Percentiles rank a stretch among this genome's conserved stretches.
phyloP scores from a whole-genome alignment of 2,888 invertebrate genomes.

The Ryuthela nishihirai region DNA sequence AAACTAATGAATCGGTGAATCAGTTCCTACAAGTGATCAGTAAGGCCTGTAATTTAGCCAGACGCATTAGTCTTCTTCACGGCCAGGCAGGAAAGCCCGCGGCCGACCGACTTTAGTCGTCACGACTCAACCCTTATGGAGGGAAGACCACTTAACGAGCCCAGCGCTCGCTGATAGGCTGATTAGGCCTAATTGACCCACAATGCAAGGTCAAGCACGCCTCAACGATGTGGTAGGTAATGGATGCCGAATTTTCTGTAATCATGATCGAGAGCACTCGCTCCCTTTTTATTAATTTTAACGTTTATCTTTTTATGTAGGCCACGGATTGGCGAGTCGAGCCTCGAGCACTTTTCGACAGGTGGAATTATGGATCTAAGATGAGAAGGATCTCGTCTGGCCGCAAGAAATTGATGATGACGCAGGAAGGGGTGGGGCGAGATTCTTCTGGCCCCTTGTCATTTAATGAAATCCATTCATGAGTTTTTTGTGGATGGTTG shows the following conservation, averaged over 20 bases:
- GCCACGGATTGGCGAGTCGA: too few species aligned
- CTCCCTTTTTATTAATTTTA: slow-evolving; percentile 28
- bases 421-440: too few species aligned
- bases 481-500: too few species aligned
- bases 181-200: slow-evolving; percentile 33
- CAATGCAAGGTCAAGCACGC: slow-evolving; percentile 14
- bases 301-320: too few species aligned
- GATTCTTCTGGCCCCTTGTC: too few species aligned
- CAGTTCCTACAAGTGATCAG: slow-evolving; percentile 30
- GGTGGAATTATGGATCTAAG: too few species aligned
- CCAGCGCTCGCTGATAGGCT: slow-evolving; percentile 13
- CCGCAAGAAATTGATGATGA: too few species aligned
- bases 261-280: slow-evolving; percentile 8
- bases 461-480: too few species aligned
- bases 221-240: slow-evolving; percentile 23
- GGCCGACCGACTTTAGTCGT: slow-evolving; percentile 8
- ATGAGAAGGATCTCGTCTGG: too few species aligned
- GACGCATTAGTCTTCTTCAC: slow-evolving; percentile 36
- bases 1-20: slow-evolving; percentile 38
- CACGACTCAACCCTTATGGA: slow-evolving; percentile 19
- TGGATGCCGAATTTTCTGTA: slow-evolving; percentile 16
- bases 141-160: too few species aligned
- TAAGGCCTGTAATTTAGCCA: slow-evolving; percentile 29
- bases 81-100: background rate
- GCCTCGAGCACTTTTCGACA: too few species aligned